These are phyloP conservation scores for Enhydra lutris DNA, from an alignment of 2,113 vertebrate genomes.

Conservation along the genomic window DNA sequence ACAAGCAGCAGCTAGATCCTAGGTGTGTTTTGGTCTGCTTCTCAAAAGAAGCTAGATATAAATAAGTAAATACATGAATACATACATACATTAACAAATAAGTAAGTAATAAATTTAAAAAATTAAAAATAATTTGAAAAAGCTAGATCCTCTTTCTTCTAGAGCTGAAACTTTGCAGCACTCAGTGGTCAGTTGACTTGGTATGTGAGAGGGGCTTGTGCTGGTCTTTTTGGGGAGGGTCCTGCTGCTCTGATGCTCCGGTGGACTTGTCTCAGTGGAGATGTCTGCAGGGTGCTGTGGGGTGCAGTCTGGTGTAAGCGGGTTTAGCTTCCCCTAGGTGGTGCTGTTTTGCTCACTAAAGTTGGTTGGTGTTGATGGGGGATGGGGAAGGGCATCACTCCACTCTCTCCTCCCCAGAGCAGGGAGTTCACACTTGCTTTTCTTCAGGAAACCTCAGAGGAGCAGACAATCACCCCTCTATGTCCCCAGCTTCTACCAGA, in stretches of 20 bases:
- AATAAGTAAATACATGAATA: not conserved
- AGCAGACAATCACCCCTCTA: not conserved
- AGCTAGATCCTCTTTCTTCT: not conserved
- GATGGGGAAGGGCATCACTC: not conserved
- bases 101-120: not conserved
- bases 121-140: not conserved
- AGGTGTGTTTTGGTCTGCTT: not conserved
- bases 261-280: not conserved
- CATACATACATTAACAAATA: not conserved
- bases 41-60: not conserved
- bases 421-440: not conserved
- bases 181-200: not conserved
- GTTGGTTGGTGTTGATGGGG: not conserved
- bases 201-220: not conserved
- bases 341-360: not conserved
- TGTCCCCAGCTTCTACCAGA: not conserved
- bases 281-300: not conserved
- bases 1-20: not conserved
- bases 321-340: not conserved
- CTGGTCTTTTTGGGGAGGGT: not conserved
- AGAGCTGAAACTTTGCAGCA: not conserved
- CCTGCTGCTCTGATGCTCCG: not conserved
- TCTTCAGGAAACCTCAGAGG: not conserved
- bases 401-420: not conserved
- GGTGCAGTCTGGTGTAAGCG: not conserved